Evolutionary conservation across 2,113 vertebrate species (phyloP), one percentile per base, ranked within the genome.

Genomic region (Centropristis striata): DNA sequence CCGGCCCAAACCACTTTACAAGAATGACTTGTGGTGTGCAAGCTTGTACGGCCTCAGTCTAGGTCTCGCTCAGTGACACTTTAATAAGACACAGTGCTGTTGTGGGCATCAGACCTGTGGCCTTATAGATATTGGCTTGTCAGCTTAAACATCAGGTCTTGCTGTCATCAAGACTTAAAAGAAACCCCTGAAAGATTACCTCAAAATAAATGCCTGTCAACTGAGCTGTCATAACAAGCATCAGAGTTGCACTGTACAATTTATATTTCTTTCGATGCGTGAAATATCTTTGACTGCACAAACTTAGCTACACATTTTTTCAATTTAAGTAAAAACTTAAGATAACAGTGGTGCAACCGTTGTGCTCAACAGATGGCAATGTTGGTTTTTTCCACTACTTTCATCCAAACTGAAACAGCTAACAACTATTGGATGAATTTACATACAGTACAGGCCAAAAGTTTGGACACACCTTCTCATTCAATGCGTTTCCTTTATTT

Each of bases 131-230:
- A 51, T 42, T 65, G 59, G 53, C 78, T 32, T 66, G 65, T 75
- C 39, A 72, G 53, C 67, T 77, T 71, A 70, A 72, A 75, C 42
- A 71, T 70, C 37, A 18, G 28, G 44, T 49, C 49, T 32, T 2
- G 44, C 27, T 49, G 14, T 32, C 27, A 68, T 63, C 21, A 47
- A 18, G 20, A 55, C 11, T 53, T 71, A 18, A 63, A 75, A 77
- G 42, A 75, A 47, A 44, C 37, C 32, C 12, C 57, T 55, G 23
- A 47, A n/a, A 51, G 50, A 68, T 74, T 60, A 53, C 61, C 76
- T 75, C 4, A 42, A 66, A 72, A 70, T 67, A 83, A 74, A 53
- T 81, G 37, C 66, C 76, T 65, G 72, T 54, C 78, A 60, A 71
- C 32, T 32, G 23, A 57, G 23, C 41, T 69, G 47, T 50, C 61